Evolutionary conservation across 2,797 vertebrate species (phyloP).

Genomic region (Kryptopterus vitreolus): DNA sequence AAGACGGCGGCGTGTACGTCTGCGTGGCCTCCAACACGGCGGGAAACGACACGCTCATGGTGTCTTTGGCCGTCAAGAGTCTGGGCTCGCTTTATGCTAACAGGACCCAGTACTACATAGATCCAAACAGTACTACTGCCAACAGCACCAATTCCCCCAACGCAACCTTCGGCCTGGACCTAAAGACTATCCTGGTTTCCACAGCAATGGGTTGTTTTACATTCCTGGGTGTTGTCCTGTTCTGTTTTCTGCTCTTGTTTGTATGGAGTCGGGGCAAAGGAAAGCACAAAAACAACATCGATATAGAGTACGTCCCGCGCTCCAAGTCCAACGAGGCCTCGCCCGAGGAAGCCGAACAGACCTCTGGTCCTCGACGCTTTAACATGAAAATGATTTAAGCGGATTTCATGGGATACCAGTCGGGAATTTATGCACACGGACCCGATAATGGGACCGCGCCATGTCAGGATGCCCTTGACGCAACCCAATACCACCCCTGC

Average conservation of each 20-base stretch:
- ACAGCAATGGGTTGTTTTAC: slow-evolving; percentile 99
- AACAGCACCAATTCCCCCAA: slow-evolving; percentile 85
- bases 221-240: slow-evolving; percentile 97
- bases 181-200: slow-evolving; percentile 98
- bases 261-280: slow-evolving; percentile 99
- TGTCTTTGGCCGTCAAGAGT: slow-evolving; percentile 92
- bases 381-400: slow-evolving; percentile 99
- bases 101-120: slow-evolving; percentile 98
- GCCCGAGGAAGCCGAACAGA: slow-evolving; percentile 85
- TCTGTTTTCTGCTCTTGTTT: slow-evolving; percentile 98
- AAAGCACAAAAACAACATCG: slow-evolving; percentile 99
- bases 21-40: slow-evolving; percentile 94
- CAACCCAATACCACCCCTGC: no score
- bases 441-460: slow-evolving; percentile 39
- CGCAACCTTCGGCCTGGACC: slow-evolving; percentile 89
- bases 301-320: slow-evolving; percentile 97
- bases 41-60: slow-evolving; percentile 93
- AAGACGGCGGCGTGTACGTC: slow-evolving; percentile 91
- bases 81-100: slow-evolving; percentile 96
- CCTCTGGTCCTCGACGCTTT: slow-evolving; percentile 86
- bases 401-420: slow-evolving; percentile 56
- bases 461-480: slow-evolving; percentile 31
- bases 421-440: slow-evolving; percentile 53
- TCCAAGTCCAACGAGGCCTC: slow-evolving; percentile 88
- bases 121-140: slow-evolving; percentile 88